These are phyloP conservation scores for Myotis vivesi DNA, from an alignment of 2,797 vertebrate genomes.

Conservation along the genomic window DNA sequence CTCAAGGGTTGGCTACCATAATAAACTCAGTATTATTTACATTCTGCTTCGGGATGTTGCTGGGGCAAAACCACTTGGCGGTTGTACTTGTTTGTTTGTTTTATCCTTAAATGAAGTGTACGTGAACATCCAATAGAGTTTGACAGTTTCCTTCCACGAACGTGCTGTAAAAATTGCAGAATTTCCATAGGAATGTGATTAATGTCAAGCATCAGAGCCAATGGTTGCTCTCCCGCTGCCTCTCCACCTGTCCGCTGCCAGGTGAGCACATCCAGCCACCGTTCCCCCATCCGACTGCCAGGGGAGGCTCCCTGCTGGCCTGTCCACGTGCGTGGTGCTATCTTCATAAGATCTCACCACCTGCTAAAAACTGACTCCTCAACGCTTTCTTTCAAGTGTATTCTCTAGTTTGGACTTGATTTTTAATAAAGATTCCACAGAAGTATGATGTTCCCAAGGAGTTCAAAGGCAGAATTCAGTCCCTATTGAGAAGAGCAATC, in stretches of 20 bases:
- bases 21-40: background rate
- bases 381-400: background rate
- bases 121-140: constrained; percentile 14
- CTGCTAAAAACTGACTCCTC: constrained; percentile 47
- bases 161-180: constrained; percentile 44
- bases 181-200: constrained; percentile 82
- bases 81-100: background rate
- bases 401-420: background rate
- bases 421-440: background rate
- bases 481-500: background rate
- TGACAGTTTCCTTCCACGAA: constrained; percentile 54
- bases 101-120: constrained; percentile 46
- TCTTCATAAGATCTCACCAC: background rate
- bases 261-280: constrained; percentile 64
- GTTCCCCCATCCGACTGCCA: constrained; percentile 67
- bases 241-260: constrained; percentile 78
- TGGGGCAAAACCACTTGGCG: background rate
- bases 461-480: background rate
- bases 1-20: background rate
- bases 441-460: background rate
- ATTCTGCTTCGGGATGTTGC: background rate
- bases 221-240: constrained; percentile 79
- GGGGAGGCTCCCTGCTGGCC: constrained; percentile 74
- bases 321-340: background rate
- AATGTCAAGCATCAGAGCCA: constrained; percentile 75